These are phyloP conservation scores for Meda fulgida DNA, from an alignment of 2,797 vertebrate genomes.

Conservation along the genomic window DNA sequence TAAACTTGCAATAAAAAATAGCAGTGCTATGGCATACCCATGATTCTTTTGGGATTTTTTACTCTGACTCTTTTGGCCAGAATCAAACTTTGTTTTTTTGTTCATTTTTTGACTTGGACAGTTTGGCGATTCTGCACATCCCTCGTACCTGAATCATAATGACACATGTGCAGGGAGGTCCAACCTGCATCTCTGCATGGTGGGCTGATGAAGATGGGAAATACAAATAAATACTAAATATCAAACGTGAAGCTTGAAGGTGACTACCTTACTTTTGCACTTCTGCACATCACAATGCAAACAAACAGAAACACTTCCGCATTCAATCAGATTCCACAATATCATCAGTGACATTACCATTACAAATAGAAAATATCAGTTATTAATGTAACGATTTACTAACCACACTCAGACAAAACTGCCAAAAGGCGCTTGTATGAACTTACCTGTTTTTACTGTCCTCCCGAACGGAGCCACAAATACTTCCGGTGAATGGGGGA, in stretches of 20 bases:
- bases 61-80: conserved; percentile 15
- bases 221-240: neutral
- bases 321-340: neutral
- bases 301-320: conserved; percentile 40
- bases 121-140: neutral
- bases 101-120: conserved; percentile 19
- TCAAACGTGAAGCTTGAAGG: neutral
- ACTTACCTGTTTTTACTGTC: neutral
- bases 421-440: neutral
- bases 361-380: neutral
- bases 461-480: neutral
- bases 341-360: neutral
- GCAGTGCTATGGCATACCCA: conserved; percentile 24
- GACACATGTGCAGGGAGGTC: neutral
- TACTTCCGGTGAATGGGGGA: conserved; percentile 31
- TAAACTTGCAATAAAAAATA: neutral
- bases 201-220: neutral
- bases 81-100: neutral
- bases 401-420: neutral
- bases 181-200: conserved; percentile 26
- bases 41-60: conserved; percentile 51
- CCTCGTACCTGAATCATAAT: conserved; percentile 9
- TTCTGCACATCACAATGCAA: neutral
- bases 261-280: neutral
- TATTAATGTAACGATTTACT: neutral